These are phyloP conservation scores for Montipora sp. DNA, from an alignment of 64 coral and sea anemone species.

Conservation along the genomic window DNA sequence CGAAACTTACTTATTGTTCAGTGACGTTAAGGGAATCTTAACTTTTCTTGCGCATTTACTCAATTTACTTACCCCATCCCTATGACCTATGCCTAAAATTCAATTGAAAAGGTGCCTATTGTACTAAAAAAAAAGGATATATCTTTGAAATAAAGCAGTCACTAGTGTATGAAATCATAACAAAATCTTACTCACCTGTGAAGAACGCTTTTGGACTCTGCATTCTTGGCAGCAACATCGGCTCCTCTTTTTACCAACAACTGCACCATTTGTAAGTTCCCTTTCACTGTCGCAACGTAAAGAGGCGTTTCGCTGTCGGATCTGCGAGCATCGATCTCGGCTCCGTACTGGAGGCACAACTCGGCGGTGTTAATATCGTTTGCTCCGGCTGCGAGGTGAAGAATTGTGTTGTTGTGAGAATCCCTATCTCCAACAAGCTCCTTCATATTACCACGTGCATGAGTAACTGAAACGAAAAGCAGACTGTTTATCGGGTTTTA, in stretches of 20 bases:
- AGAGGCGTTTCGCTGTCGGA: conserved; percentile 59
- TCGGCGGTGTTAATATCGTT: conserved; percentile 35
- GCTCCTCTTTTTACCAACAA: conserved; percentile 54
- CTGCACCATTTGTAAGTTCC: conserved; percentile 69
- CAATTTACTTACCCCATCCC: too few relatives aligned
- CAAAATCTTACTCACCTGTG: conserved; percentile 43
- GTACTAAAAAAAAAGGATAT: too few relatives aligned
- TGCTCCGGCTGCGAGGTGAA: conserved; percentile 81
- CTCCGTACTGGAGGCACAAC: conserved; percentile 64
- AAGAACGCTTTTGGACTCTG: conserved; percentile 65
- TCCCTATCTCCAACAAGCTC: conserved; percentile 18
- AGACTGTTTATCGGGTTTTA: too few relatives aligned
- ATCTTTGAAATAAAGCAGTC: too few relatives aligned
- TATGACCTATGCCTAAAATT: too few relatives aligned
- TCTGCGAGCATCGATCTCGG: conserved; percentile 49
- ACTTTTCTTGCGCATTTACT: too few relatives aligned
- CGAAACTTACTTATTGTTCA: too few relatives aligned
- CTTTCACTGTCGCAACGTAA: conserved; percentile 72
- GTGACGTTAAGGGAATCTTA: too few relatives aligned
- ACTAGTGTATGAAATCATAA: too few relatives aligned
- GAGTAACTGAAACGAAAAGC: neutral
- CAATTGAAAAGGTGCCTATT: too few relatives aligned
- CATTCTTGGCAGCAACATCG: conserved; percentile 44
- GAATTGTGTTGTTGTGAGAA: conserved; percentile 43
- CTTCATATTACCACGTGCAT: neutral